Percentiles rank a stretch among this genome's conserved stretches.
Evolutionary conservation across 1,140 invertebrate species (phyloP).

Genomic region (Camponotus pennsylvanicus): DNA sequence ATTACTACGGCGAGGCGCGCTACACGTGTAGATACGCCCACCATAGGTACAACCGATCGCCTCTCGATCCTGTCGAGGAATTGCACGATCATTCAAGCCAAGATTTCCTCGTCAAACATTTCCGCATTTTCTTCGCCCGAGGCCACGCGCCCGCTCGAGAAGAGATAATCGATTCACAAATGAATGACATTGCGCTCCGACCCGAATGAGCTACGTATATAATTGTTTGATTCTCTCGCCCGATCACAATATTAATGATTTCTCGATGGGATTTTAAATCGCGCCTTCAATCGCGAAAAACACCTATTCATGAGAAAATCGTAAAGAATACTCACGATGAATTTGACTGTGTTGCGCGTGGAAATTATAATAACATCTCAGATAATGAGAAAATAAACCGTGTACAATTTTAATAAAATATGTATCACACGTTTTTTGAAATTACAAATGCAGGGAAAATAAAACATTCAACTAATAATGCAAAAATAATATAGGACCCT

Average conservation of each 20-base stretch:
- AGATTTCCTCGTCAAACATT: constrained; percentile 54
- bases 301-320: not conserved
- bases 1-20: constrained; percentile 44
- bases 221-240: not conserved
- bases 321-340: not conserved
- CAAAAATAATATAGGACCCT: not conserved
- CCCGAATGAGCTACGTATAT: not conserved
- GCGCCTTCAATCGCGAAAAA: not conserved
- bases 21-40: constrained; percentile 54
- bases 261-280: not conserved
- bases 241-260: constrained; percentile 24
- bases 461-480: not conserved
- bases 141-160: not conserved
- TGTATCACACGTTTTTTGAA: not conserved
- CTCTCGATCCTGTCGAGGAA: constrained; percentile 53
- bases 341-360: not conserved
- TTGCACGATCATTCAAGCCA: constrained; percentile 52
- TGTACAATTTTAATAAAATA: not conserved
- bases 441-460: constrained; percentile 11
- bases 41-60: constrained; percentile 63
- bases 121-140: constrained; percentile 51
- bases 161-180: constrained; percentile 47
- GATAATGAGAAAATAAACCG: not conserved
- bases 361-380: not conserved
- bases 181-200: constrained; percentile 20